phyloP scores from a whole-genome alignment of 2,888 invertebrate genomes.

The Hololepta plana region DNA sequence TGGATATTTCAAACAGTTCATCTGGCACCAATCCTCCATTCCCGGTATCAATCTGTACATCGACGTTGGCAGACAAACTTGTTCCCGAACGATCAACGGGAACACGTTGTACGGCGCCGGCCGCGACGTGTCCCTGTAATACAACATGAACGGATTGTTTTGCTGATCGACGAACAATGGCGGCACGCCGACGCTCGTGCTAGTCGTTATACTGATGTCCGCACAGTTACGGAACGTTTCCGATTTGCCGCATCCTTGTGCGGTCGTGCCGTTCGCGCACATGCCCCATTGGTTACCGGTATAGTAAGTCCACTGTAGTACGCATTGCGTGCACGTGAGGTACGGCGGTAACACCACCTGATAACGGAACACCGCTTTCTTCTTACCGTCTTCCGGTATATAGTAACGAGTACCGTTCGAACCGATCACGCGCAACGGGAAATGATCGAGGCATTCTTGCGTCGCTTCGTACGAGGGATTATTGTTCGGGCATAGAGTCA shows the following conservation, averaged over 20 bases:
- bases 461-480: slow-evolving; percentile 59
- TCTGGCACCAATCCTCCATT: slow-evolving; percentile 69
- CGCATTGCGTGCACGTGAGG: slow-evolving; percentile 74
- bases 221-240: slow-evolving; percentile 87
- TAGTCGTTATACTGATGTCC: slow-evolving; percentile 66
- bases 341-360: slow-evolving; percentile 63
- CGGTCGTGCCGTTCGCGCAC: slow-evolving; percentile 70
- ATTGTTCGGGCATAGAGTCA: slow-evolving; percentile 73
- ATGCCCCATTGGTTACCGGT: slow-evolving; percentile 90
- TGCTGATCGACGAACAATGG: slow-evolving; percentile 45
- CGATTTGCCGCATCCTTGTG: slow-evolving; percentile 75
- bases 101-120: slow-evolving; percentile 45
- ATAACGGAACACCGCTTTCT: slow-evolving; percentile 36
- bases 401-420: slow-evolving; percentile 50
- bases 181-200: slow-evolving; percentile 53
- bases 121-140: slow-evolving; percentile 49
- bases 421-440: slow-evolving; percentile 55
- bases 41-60: slow-evolving; percentile 51
- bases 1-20: slow-evolving; percentile 71
- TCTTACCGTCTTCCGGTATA: slow-evolving; percentile 47
- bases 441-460: slow-evolving; percentile 66
- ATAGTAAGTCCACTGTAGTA: slow-evolving; percentile 85
- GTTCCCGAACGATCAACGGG: slow-evolving; percentile 63
- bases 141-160: slow-evolving; percentile 57
- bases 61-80: slow-evolving; percentile 55